Evolutionary conservation across 2,113 vertebrate species (phyloP), one percentile per base, ranked within the genome.

Genomic region (Etheostoma cragini): DNA sequence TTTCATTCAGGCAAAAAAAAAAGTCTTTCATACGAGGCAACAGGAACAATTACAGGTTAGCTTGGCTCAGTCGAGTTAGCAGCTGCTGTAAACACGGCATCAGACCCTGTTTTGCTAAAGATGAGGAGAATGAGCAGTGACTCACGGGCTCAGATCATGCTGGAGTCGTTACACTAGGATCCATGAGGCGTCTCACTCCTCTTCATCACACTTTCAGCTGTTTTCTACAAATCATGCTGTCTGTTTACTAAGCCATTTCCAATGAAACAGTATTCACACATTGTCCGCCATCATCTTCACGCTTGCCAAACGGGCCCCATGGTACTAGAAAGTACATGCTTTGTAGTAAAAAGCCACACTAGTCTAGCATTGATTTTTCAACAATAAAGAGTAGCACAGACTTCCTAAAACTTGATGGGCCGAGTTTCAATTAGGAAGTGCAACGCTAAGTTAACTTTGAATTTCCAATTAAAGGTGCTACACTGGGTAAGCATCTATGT

Each of bases 391-490:
- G 49, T 30, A 65, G 33, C 58, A 79, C 3, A 57, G 79, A 83
- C 64, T 81, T 83, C 49, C 21, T 63, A 53, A 75, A 16, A 33
- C 38, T 45, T 60, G 45, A 83, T 60, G 19, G 45, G 30, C 26
- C 50, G 54, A 52, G 46, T 42, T 78, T 72, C 63, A 47, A 68
- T 73, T 52, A 76, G 33, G 60, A 78, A 54, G n/a, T 50, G 46
- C 60, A 30, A 76, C 22, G 24, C 47, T 61, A 35, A 74, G 69
- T 80, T 70, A 80, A 74, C 76, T 85, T 80, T 81, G 22, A 77
- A 83, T 82, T 82, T 76, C 69, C 82, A 84, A 67, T 91, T 85
- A 81, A 63, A 83, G 68, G 69, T 66, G 74, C 80, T 71, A 57
- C 50, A 58, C 70, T 66, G 72, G 42, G 66, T 38, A 84, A 88